Evolutionary conservation across 2,797 vertebrate genomes (phyloP).

Genomic region (Choloepus didactylus): DNA sequence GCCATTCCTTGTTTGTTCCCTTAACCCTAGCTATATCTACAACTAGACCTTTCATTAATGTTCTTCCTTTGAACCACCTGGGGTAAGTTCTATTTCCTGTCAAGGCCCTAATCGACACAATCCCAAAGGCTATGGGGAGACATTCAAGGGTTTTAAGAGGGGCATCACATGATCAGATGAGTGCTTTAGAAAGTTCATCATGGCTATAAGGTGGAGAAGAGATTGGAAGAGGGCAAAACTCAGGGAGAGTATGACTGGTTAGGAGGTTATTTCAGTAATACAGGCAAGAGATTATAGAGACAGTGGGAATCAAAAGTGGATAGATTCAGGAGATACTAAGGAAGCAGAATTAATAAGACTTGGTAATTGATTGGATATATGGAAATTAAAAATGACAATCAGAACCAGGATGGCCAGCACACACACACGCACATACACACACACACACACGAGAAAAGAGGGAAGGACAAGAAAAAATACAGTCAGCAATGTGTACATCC

Average conservation of each 20-base stretch:
- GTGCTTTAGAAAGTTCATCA: not conserved
- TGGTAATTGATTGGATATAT: not conserved
- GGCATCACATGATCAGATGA: not conserved
- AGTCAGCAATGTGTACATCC: not conserved
- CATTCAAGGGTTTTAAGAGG: not conserved
- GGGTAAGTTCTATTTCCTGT: not conserved
- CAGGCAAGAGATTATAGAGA: conserved; percentile 7
- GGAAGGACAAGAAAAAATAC: not conserved
- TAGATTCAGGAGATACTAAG: conserved; percentile 18
- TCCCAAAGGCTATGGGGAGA: not conserved
- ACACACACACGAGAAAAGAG: not conserved
- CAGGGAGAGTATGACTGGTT: not conserved
- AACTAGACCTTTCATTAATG: not conserved
- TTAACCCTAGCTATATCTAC: not conserved
- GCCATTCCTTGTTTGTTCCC: not conserved
- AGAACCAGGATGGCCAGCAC: not conserved
- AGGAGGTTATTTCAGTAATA: not conserved
- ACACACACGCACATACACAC: not conserved
- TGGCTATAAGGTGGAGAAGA: not conserved
- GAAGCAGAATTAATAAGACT: conserved; percentile 31
- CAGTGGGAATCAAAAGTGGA: not conserved
- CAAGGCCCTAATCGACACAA: not conserved
- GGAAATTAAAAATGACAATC: not conserved
- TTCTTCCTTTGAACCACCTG: not conserved
- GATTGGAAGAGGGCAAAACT: not conserved